Percentiles rank a stretch among this genome's conserved stretches.
These are phyloP conservation scores for Panthera tigris DNA, from an alignment of 2,113 vertebrate genomes.

Conservation along the genomic window DNA sequence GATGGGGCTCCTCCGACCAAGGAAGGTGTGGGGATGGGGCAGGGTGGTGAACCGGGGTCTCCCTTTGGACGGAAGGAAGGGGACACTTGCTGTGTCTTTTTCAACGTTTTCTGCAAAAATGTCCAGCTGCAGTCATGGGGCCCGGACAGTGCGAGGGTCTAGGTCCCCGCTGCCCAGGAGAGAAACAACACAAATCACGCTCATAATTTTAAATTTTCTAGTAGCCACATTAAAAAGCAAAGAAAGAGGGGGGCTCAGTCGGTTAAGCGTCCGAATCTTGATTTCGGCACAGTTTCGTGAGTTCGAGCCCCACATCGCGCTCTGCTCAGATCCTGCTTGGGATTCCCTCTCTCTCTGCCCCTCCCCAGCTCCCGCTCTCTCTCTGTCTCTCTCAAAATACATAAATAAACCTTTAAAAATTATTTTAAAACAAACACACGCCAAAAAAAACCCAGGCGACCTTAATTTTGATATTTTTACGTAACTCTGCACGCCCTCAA, in stretches of 20 bases:
- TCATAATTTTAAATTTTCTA: not conserved
- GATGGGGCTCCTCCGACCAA: not conserved
- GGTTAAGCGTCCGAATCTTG: too few species aligned
- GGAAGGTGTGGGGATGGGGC: accelerated
- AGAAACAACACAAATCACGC: not conserved
- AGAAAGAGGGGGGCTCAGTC: not conserved
- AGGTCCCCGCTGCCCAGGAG: accelerated
- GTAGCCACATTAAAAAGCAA: not conserved
- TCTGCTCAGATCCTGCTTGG: too few species aligned
- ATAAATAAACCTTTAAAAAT: too few species aligned
- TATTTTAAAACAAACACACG: too few species aligned
- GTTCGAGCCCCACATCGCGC: too few species aligned
- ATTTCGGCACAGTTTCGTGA: too few species aligned
- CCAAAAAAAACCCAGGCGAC: accelerated
- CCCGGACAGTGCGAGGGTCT: accelerated
- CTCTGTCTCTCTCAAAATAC: too few species aligned
- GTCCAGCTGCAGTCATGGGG: not conserved
- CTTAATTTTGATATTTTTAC: not conserved
- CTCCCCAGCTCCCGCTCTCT: too few species aligned
- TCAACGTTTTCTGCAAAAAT: accelerated
- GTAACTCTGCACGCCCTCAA: not conserved
- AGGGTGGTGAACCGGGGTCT: not conserved
- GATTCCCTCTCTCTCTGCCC: too few species aligned
- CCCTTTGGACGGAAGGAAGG: not conserved
- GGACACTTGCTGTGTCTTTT: accelerated